Conservation (phyloP, 1,140 invertebrate species). For the Bacillus rossius region DNA sequence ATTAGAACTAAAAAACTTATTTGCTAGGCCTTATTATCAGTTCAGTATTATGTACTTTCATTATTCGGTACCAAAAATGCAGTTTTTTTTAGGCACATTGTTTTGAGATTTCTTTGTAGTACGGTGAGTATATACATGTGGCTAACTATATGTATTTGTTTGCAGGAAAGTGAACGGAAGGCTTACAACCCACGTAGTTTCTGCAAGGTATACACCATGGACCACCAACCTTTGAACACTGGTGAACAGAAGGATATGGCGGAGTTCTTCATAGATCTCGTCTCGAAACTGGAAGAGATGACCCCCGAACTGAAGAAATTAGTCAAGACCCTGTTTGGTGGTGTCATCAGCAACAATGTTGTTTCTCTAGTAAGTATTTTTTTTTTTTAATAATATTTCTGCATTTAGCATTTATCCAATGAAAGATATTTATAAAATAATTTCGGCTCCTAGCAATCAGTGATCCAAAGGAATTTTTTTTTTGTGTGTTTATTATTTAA, state of each 20-base stretch:
- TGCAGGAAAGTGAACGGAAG: constrained; percentile 86
- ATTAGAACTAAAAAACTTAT: too few species aligned
- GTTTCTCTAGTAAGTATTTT: constrained; percentile 65
- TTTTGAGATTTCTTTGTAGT: too few species aligned
- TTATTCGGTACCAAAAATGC: too few species aligned
- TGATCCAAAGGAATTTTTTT: too few species aligned
- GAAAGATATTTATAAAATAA: too few species aligned
- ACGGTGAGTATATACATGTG: too few species aligned
- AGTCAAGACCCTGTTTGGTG: constrained; percentile 89
- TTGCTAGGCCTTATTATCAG: too few species aligned
- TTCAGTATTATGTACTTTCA: too few species aligned
- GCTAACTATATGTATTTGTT: too few species aligned
- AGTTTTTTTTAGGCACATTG: too few species aligned
- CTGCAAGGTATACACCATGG: constrained; percentile 96
- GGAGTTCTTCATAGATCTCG: constrained; percentile 95
- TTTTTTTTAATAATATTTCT: constrained; percentile 11
- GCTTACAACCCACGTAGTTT: constrained; percentile 93
- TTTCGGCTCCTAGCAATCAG: too few species aligned
- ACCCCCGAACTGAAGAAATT: constrained; percentile 83
- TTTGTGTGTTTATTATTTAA: too few species aligned
- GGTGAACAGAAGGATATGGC: constrained; percentile 98
- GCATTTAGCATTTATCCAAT: background rate
- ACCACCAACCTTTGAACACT: constrained; percentile 90
- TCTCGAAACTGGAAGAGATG: constrained; percentile 95
- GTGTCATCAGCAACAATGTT: constrained; percentile 90